Conservation (phyloP, 1,140 invertebrate genomes). For the Drosophila subpulchrella region DNA sequence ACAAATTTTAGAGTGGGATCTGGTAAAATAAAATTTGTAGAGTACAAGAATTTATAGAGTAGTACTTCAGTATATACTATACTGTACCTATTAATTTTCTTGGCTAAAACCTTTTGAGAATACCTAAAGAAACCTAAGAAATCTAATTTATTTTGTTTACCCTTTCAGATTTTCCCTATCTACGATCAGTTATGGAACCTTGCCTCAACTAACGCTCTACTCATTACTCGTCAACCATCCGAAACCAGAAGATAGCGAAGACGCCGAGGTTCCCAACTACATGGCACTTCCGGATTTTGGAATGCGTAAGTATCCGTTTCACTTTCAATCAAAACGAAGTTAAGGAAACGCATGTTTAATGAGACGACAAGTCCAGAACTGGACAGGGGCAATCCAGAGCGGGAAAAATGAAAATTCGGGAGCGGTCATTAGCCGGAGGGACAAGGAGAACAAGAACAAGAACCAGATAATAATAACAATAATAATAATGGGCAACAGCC, state of each 20-base stretch:
- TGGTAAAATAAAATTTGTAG: too few species aligned
- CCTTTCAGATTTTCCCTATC: conserved; percentile 14
- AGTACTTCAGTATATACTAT: too few species aligned
- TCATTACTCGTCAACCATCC: conserved; percentile 34
- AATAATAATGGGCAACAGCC: conserved; percentile 31
- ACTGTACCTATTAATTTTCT: too few species aligned
- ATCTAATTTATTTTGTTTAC: background rate
- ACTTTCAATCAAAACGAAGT: conserved; percentile 69
- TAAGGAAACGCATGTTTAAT: conserved; percentile 63
- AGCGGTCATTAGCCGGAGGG: conserved; percentile 50
- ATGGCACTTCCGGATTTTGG: conserved; percentile 12
- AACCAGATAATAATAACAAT: conserved; percentile 52
- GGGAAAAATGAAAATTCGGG: conserved; percentile 3
- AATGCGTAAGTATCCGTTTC: conserved; percentile 53
- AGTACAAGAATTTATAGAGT: too few species aligned
- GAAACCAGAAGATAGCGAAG: conserved; percentile 10
- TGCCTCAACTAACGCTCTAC: conserved; percentile 13
- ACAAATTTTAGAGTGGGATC: too few species aligned
- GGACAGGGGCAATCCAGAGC: conserved; percentile 2
- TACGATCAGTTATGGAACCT: conserved; percentile 26
- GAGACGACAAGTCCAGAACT: conserved; percentile 36
- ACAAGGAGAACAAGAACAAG: conserved; percentile 33
- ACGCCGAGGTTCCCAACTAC: background rate
- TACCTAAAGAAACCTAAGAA: background rate
- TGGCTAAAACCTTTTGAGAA: too few species aligned